Conservation (phyloP, 2,113 vertebrate genomes). For the Varanus komodoensis region DNA sequence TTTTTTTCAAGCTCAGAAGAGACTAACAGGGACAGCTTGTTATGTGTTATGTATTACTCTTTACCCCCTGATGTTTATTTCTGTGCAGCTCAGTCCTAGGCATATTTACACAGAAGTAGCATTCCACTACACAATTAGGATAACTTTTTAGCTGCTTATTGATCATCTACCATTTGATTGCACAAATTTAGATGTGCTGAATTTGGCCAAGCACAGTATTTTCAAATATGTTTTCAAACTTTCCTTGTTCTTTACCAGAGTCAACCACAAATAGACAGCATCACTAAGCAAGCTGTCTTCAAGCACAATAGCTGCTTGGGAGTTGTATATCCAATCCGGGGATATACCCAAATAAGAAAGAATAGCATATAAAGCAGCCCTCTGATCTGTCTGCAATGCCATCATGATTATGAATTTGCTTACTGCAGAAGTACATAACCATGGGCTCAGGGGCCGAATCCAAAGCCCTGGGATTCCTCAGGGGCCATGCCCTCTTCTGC, state of each 20-base stretch:
- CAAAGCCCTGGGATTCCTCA: too few species aligned
- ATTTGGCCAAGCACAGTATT: conserved; percentile 36
- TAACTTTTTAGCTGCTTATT: conserved; percentile 25
- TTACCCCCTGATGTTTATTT: conserved; percentile 25
- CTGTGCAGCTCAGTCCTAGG: not conserved
- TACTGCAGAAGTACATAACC: too few species aligned
- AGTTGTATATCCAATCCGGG: not conserved
- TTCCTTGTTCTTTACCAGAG: conserved; percentile 14
- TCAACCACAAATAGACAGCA: not conserved
- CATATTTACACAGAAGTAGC: not conserved
- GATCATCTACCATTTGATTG: rapidly evolving
- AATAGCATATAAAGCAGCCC: not conserved
- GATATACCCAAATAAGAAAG: not conserved
- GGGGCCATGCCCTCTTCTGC: too few species aligned
- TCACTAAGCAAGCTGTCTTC: not conserved
- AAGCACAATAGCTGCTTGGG: not conserved
- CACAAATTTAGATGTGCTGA: conserved; percentile 41
- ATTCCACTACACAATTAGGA: not conserved
- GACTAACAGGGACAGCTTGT: conserved; percentile 36
- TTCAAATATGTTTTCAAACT: conserved; percentile 1
- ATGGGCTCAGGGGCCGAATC: too few species aligned
- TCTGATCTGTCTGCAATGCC: not conserved
- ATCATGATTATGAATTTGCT: not conserved
- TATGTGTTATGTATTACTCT: conserved; percentile 24
- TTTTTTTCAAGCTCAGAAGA: not conserved